Evolutionary conservation across 2,888 invertebrate species (phyloP), one percentile per base, ranked within the genome.

Genomic region (Drosophila basisetae): DNA sequence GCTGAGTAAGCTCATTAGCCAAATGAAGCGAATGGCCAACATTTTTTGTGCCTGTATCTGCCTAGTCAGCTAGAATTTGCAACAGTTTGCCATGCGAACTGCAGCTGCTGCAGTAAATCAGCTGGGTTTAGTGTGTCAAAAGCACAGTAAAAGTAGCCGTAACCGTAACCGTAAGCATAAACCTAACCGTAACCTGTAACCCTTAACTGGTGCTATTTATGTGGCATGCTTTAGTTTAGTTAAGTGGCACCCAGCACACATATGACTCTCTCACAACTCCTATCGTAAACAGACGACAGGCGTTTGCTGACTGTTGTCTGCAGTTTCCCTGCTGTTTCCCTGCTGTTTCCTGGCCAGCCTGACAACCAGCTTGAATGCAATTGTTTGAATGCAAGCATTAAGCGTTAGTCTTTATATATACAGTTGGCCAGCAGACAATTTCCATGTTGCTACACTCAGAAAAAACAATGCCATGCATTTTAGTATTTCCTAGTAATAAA

Each of bases 1-100:
- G 90, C 90, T 90, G 90, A 90, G 86, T 70, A 76, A 83, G 88
- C 90, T 68, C 79, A 82, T 72, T 73, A 80, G 67, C 63, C 43
- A 63, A 81, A 71, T 43, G 78, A 66, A 63, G 49, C 53, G 68
- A 69, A 30, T 75, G 80, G 35, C 78, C 66, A 53, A 55, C 43
- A 11, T 22, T 31, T 31, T 33, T 16, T 53, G 10, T 33, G 25
- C n/a, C 37, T 25, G 2, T 18, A 50, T 3, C 13, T 18, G 22
- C n/a, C 13, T n/a, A 37, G 35, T 37, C 58, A 52, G 61, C 73
- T 47, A 47, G n/a, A 77, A 59, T 65, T 52, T 50, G 28, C 35
- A 58, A 50, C 41, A 28, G 7, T 41, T 11, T 47, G n/a, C 9
- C 28, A 9, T 30, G 35, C 25, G 22, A 60, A n/a, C 35, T 37